Conservation (phyloP, 53 echinoderm and acorn worm genomes). For the Apostichopus leukothele region DNA sequence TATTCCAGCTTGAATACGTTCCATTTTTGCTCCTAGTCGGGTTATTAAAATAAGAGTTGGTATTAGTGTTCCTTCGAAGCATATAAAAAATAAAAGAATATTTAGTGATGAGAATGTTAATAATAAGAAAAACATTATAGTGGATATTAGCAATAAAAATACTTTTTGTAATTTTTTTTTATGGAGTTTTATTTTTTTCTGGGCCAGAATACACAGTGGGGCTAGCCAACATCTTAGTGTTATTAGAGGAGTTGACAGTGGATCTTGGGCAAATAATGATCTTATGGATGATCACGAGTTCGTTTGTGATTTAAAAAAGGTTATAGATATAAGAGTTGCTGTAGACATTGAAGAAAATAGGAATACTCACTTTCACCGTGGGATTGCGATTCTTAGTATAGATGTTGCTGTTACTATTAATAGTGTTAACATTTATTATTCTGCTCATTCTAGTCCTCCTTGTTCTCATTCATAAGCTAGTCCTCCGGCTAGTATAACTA, state of each 20-base stretch:
- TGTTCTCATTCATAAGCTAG: constrained; percentile 63
- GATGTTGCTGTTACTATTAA: neutral
- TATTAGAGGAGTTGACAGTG: constrained; percentile 49
- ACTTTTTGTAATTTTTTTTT: constrained; percentile 21
- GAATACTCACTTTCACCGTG: constrained; percentile 25
- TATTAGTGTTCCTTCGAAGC: constrained; percentile 62
- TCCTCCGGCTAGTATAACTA: constrained; percentile 43
- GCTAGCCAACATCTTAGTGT: constrained; percentile 56
- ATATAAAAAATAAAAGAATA: constrained; percentile 55
- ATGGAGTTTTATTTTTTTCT: constrained; percentile 47
- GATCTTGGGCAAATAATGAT: constrained; percentile 29
- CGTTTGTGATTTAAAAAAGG: neutral
- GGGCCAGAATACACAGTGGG: constrained; percentile 60
- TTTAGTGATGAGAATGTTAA: constrained; percentile 59
- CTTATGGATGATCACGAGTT: constrained; percentile 39
- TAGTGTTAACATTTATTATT: constrained; percentile 50
- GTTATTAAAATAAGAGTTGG: constrained; percentile 64
- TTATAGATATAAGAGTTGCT: neutral
- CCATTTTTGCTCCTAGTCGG: constrained; percentile 64
- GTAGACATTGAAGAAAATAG: neutral
- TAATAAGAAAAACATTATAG: constrained; percentile 45
- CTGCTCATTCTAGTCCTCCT: constrained; percentile 73
- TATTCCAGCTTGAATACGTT: constrained; percentile 70
- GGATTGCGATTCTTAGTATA: neutral
- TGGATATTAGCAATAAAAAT: constrained; percentile 40